These are phyloP conservation scores for Leptogaster cylindrica DNA, from an alignment of 2,888 invertebrate genomes.

Conservation along the genomic window DNA sequence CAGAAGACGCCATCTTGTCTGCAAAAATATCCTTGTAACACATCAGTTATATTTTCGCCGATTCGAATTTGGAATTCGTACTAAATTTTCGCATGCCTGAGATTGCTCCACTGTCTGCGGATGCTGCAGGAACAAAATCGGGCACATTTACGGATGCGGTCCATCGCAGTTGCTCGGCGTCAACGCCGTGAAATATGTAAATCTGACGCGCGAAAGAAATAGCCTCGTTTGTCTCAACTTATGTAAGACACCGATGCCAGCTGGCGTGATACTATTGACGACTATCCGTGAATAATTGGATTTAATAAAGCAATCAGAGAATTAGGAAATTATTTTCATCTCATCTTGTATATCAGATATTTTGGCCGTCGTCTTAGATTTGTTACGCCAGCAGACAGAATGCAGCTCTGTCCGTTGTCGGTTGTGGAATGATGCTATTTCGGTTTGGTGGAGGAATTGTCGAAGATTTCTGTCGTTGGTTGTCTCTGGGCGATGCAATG, in stretches of 20 bases:
- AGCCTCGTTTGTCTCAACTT: conserved; percentile 40
- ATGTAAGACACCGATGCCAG: conserved; percentile 42
- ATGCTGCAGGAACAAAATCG: no score
- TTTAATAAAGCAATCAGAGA: conserved; percentile 47
- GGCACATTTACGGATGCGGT: no score
- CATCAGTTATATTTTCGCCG: no score
- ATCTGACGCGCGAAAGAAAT: conserved; percentile 38
- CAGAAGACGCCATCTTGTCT: no score
- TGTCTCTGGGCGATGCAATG: conserved; percentile 32
- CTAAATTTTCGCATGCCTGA: no score
- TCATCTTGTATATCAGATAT: neutral
- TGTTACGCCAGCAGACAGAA: conserved; percentile 24
- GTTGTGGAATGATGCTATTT: conserved; percentile 21
- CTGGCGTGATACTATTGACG: conserved; percentile 45
- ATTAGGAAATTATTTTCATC: conserved; percentile 40
- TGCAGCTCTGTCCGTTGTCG: conserved; percentile 2
- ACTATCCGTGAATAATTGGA: conserved; percentile 46
- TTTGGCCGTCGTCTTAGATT: conserved; percentile 24
- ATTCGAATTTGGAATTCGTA: no score
- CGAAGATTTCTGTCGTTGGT: conserved; percentile 43
- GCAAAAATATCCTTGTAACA: no score
- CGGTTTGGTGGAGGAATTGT: conserved; percentile 34
- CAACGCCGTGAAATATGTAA: no score
- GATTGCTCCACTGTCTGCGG: no score
- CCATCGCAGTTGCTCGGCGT: no score